Percentiles rank a stretch among this genome's conserved stretches.
phyloP scores from a whole-genome alignment of 2,888 invertebrate species.

The Scaptodrosophila latifasciaeformis region DNA sequence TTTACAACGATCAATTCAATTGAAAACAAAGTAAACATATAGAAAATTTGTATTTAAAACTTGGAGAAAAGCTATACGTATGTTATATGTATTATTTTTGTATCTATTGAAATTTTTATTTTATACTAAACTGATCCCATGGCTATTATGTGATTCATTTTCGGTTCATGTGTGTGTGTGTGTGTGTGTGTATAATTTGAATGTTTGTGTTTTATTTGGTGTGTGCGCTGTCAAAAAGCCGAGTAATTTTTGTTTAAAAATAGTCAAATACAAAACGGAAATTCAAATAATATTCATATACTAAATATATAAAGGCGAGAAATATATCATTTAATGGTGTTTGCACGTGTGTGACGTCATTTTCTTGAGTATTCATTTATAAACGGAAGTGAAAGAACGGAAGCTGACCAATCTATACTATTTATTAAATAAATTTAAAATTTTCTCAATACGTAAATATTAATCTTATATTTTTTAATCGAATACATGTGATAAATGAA shows the following conservation, averaged over 20 bases:
- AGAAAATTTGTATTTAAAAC: conserved; percentile 16
- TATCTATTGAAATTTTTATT: conserved; percentile 26
- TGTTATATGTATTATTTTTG: neutral
- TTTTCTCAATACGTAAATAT: no score
- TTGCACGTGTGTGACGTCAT: neutral
- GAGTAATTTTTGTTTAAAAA: conserved; percentile 50
- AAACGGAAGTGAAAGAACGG: neutral
- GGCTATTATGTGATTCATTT: conserved; percentile 64
- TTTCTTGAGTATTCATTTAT: neutral
- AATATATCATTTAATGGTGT: neutral
- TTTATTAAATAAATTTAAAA: no score
- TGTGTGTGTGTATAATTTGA: conserved; percentile 4
- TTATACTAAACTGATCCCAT: conserved; percentile 29
- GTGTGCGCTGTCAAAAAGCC: neutral
- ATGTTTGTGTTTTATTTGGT: conserved; percentile 1
- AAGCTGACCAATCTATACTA: no score
- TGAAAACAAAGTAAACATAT: conserved; percentile 25
- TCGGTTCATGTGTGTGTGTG: conserved; percentile 37
- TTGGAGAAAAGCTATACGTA: neutral
- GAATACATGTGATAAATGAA: no score
- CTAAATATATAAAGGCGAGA: conserved; percentile 3
- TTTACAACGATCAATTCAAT: conserved; percentile 1
- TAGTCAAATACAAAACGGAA: conserved; percentile 51
- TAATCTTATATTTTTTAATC: no score
- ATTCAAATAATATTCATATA: no score